Base-by-base conservation (phyloP, 2,797 vertebrate genomes). In the Chrysocyon brachyurus region DNA sequence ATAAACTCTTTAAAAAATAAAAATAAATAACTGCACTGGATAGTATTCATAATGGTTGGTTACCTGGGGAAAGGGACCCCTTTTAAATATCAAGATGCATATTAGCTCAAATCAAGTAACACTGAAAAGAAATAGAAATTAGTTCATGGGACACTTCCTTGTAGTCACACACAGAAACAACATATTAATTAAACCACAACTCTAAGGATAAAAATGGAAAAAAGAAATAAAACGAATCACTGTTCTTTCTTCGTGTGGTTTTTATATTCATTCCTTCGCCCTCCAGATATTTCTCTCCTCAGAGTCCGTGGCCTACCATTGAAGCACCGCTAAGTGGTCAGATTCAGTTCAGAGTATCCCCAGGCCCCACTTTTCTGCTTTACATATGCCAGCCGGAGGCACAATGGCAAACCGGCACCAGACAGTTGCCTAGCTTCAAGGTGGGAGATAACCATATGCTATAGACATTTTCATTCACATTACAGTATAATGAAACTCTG, bases 51-150 rank as follows among this genome's bases (percentile, higher is more conserved):
- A 57, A 33, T 26, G n/a, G 21, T 46, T 93, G 54, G 7, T 79
- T 63, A 68, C 33, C 49, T 90, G 49, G 22, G 6, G 17, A 81
- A 93, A 72, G 73, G 21, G 33, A 28, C 17, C 2, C 9, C 24
- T 90, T 82, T 63, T 36, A 75, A 78, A 96, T 91, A 73, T 33
- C 31, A 49, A 96, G 49, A 59, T 82, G 33, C 26, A 22, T 33
- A 54, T 33, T 40, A 64, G 14, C 19, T 56, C 66, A 87, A 90
- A 83, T 66, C n/a, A 88, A 3, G 1, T 66, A 57, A 64, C 0
- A 11, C 21, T 88, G 52, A 90, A 85, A 61, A 64, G 46, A 84
- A 83, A n/a, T 54, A 85, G 5, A 77, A 36, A 36, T 46, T 14
- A 82, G 16, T 72, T 82, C 31, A 59, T 36, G 22, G 87, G 28